Base-by-base conservation (phyloP, 1,140 invertebrate genomes). In the Teleogryllus occipitalis region DNA sequence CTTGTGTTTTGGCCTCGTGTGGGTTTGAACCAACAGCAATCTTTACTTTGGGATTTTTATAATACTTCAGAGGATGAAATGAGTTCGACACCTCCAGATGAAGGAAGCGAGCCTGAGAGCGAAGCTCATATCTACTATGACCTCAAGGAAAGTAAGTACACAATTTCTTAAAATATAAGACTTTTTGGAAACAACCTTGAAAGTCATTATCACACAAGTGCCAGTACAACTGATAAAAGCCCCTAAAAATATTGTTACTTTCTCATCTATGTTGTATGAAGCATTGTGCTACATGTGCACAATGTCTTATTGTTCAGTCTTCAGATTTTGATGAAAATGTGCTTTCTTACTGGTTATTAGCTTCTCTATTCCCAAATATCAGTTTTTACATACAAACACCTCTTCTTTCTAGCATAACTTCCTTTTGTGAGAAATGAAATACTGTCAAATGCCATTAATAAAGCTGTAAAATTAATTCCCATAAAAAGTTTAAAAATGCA, bases 21-120 rank as follows among this genome's bases (percentile, higher is more conserved):
- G n/a, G 39, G 54, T 65, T 65, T 65, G 10, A 65, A 18, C 54
- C 54, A 65, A 18, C 54, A 65, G 54, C 10, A 14, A 65, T 65
- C 54, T 65, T 18, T 65, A 10, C 10, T 14, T 65, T 65, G 54
- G 54, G 54, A 65, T 65, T 65, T 65, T 10, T 65, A 10, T 14
- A 65, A 65, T 65, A 65, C 54, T 14, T 65, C 54, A 65, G 54
- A 65, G 54, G 54, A 65, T 65, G 54, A 65, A 65, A 65, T 65
- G 54, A 54, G 49, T 39, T 15, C n/a, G 21, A 72, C 76, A 49
- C n/a, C 77, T 14, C 21, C 79, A 12, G 82, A 81, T n/a, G 83
- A 82, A 76, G 82, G 80, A 14, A 83, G 82, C 65, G 83, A 83
- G 8, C 83, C 83, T 15, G 83, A 83, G 77, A 83, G 83, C 79